Conservation (phyloP, 2,888 invertebrate species). For the Heteromurus nitidus region DNA sequence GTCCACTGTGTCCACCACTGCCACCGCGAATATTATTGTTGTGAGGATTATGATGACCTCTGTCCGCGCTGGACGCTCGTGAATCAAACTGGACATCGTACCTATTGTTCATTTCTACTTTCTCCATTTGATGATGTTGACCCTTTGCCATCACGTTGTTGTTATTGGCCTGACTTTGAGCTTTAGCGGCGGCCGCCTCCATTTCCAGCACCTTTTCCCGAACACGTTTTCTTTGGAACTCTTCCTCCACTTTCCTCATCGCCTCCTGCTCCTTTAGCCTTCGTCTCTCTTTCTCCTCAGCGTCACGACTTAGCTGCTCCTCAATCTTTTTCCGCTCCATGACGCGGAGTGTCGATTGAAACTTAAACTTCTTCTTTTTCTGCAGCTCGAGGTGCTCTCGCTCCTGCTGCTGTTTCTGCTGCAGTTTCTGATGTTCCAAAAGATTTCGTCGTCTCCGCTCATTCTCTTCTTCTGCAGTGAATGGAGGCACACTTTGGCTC, state of each 20-base stretch:
- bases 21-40: slow-evolving; percentile 14
- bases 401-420: slow-evolving; percentile 42
- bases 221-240: slow-evolving; percentile 89
- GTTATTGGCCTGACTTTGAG: slow-evolving; percentile 15
- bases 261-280: slow-evolving; percentile 82
- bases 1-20: slow-evolving; percentile 34
- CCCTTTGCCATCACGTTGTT: slow-evolving; percentile 7
- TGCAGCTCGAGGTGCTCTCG: slow-evolving; percentile 37
- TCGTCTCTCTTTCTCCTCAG: slow-evolving; percentile 79
- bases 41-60: neutral
- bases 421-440: slow-evolving; percentile 52
- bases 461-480: slow-evolving; percentile 65
- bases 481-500: slow-evolving; percentile 69
- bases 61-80: neutral
- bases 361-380: slow-evolving; percentile 82
- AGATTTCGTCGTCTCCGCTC: slow-evolving; percentile 53
- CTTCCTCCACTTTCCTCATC: slow-evolving; percentile 90
- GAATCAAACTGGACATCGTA: slow-evolving; percentile 54
- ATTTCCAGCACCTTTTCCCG: slow-evolving; percentile 75
- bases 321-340: slow-evolving; percentile 85
- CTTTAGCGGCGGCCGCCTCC: slow-evolving; percentile 55
- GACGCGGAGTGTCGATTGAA: slow-evolving; percentile 89
- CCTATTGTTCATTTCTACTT: slow-evolving; percentile 41
- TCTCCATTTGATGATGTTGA: slow-evolving; percentile 38
- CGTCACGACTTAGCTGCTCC: slow-evolving; percentile 85